Evolutionary conservation across 2,888 invertebrate species (phyloP).

Genomic region (Melieria picta): DNA sequence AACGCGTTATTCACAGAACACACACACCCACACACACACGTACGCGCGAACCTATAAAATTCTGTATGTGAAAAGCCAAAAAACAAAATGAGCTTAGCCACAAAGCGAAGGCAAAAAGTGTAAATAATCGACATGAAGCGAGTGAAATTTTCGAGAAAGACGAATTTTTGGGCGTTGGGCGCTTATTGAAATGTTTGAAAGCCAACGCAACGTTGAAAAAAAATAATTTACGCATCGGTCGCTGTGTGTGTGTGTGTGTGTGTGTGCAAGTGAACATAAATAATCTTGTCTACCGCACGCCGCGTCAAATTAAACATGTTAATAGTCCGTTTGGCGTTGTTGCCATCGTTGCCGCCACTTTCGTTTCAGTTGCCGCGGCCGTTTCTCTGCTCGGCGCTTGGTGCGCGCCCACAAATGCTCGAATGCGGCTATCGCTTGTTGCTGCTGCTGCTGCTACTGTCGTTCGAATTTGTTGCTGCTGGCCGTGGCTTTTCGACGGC

Average conservation of each 20-base stretch:
- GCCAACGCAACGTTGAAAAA: neutral
- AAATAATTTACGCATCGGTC: neutral
- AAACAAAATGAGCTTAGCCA: no score
- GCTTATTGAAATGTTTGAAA: neutral
- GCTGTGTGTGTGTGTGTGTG: neutral
- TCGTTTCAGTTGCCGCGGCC: no score
- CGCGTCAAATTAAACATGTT: slow-evolving; percentile 4
- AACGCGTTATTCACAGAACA: no score
- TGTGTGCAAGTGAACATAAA: slow-evolving; percentile 1
- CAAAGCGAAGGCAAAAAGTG: no score
- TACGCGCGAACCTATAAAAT: no score
- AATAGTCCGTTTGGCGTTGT: neutral
- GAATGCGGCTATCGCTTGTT: neutral
- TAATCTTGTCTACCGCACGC: neutral
- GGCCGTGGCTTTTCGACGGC: no score
- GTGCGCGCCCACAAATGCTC: no score
- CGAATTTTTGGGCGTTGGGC: neutral
- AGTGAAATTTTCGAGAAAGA: no score
- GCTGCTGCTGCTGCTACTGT: slow-evolving; percentile 7
- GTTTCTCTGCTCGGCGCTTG: no score
- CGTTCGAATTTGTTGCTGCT: neutral
- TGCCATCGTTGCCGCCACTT: neutral
- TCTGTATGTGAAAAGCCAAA: no score
- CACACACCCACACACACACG: no score
- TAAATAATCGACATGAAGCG: no score